Conservation (phyloP, 1,140 invertebrate genomes). For the Heterodera carotae region DNA sequence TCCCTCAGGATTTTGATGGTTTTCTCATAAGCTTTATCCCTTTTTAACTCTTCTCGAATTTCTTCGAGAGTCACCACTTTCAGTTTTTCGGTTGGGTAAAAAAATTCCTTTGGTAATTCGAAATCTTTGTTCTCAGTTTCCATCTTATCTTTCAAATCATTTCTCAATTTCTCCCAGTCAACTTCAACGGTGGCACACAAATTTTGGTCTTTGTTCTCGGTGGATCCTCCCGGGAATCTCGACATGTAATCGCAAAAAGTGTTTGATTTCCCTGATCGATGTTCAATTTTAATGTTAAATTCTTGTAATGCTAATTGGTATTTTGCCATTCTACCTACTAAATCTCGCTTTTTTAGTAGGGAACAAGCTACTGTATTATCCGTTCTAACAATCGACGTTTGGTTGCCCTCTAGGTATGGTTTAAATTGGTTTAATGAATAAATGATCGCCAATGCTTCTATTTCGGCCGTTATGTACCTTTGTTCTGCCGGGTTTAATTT, state of each 20-base stretch:
- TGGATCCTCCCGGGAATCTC: constrained; percentile 1
- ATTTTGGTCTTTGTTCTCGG: too few relatives aligned
- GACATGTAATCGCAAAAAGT: constrained; percentile 33
- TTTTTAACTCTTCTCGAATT: too few relatives aligned
- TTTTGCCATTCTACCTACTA: constrained; percentile 6
- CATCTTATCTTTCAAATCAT: too few relatives aligned
- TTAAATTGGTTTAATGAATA: neutral
- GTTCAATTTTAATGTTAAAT: constrained; percentile 20
- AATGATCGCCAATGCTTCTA: constrained; percentile 22
- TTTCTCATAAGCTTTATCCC: too few relatives aligned
- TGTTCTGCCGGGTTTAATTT: constrained; percentile 10
- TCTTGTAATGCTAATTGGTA: constrained; percentile 3
- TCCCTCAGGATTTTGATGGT: neutral
- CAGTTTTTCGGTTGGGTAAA: too few relatives aligned
- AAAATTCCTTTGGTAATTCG: too few relatives aligned
- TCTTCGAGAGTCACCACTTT: too few relatives aligned
- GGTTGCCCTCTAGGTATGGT: too few relatives aligned
- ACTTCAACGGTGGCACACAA: too few relatives aligned
- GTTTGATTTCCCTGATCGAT: too few relatives aligned
- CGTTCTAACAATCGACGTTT: neutral
- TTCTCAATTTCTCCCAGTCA: too few relatives aligned
- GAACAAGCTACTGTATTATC: constrained; percentile 16
- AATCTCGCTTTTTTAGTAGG: constrained; percentile 4
- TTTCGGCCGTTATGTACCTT: constrained; percentile 8
- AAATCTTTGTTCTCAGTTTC: too few relatives aligned